Evolutionary conservation across 2,888 invertebrate genomes (phyloP).

Genomic region (Palloptera scutellata): DNA sequence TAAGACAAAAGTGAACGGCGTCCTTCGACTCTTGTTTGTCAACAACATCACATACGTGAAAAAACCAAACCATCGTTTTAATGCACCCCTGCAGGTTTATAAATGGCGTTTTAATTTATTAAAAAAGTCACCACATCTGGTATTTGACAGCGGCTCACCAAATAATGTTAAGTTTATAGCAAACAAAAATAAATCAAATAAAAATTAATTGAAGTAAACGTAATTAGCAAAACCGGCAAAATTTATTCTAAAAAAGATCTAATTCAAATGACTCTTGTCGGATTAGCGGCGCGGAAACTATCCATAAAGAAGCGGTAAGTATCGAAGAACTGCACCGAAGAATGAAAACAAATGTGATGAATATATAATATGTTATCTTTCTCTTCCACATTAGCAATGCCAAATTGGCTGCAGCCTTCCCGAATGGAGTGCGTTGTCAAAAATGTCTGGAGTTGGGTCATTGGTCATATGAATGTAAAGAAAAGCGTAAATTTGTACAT

Average conservation of each 20-base stretch:
- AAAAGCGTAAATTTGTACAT: slow-evolving; percentile 85
- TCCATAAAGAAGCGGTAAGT: slow-evolving; percentile 59
- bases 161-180: too few species aligned
- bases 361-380: neutral
- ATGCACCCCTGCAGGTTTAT: too few species aligned
- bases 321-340: neutral
- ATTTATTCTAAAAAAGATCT: slow-evolving; percentile 46
- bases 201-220: too few species aligned
- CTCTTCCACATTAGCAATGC: slow-evolving; percentile 65
- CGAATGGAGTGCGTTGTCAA: slow-evolving; percentile 85
- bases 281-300: slow-evolving; percentile 59
- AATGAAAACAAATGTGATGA: neutral
- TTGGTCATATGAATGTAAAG: slow-evolving; percentile 92
- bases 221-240: slow-evolving; percentile 38
- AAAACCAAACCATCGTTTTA: too few species aligned
- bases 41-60: too few species aligned
- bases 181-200: too few species aligned
- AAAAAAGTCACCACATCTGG: too few species aligned
- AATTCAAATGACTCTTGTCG: slow-evolving; percentile 57
- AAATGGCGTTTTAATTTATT: too few species aligned
- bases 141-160: too few species aligned
- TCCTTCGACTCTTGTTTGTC: too few species aligned
- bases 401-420: slow-evolving; percentile 72
- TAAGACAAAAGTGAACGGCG: too few species aligned
- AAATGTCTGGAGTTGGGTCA: slow-evolving; percentile 93